Evolutionary conservation across 2,113 vertebrate genomes (phyloP).

Genomic region (Nyctereutes procyonoides): DNA sequence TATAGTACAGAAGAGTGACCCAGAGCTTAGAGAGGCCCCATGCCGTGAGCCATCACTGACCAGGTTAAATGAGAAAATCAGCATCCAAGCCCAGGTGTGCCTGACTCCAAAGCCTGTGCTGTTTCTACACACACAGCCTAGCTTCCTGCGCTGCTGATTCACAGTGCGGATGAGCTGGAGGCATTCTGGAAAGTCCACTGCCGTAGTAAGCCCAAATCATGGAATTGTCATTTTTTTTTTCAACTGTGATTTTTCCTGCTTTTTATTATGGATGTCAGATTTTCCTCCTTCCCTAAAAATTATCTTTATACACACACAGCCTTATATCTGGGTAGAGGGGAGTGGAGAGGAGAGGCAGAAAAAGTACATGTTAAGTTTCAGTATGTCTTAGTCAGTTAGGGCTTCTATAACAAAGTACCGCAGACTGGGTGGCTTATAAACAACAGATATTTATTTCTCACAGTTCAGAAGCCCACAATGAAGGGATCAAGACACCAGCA

Average conservation of each 20-base stretch:
- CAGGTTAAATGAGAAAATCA: not conserved
- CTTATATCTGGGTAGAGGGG: not conserved
- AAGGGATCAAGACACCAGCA: not conserved
- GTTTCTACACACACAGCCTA: accelerated
- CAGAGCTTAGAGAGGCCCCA: not conserved
- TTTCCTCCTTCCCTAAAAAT: not conserved
- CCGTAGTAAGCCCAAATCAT: accelerated
- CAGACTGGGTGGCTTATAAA: not conserved
- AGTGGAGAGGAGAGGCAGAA: not conserved
- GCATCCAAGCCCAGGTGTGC: accelerated
- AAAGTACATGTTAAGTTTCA: not conserved
- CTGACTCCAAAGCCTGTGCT: not conserved
- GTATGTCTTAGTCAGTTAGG: not conserved
- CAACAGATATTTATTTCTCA: not conserved
- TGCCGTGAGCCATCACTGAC: not conserved
- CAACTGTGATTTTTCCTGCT: not conserved
- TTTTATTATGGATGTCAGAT: not conserved
- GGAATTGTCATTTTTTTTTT: not conserved
- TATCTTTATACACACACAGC: not conserved
- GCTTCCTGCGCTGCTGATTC: accelerated
- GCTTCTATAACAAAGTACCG: not conserved
- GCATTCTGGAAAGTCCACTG: not conserved
- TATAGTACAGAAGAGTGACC: accelerated
- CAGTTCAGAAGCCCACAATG: not conserved
- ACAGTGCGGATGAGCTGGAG: accelerated